Conservation (phyloP, 2,888 invertebrate genomes). For the Cybosia mesomella region DNA sequence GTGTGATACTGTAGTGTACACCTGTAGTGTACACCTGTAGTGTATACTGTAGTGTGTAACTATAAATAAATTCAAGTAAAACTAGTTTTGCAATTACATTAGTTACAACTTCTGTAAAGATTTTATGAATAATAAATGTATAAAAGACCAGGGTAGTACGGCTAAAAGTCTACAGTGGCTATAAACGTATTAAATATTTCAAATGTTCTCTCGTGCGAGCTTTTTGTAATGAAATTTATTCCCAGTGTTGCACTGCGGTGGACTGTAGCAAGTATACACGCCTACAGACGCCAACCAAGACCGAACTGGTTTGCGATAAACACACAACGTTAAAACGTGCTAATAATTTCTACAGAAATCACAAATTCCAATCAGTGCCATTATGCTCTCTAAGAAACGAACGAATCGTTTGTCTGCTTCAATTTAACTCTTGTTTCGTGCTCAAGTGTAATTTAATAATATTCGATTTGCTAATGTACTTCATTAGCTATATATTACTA, state of each 20-base stretch:
- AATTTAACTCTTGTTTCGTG: not conserved
- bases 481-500: not conserved
- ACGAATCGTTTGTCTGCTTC: slow-evolving; percentile 13
- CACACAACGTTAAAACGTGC: slow-evolving; percentile 54
- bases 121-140: not conserved
- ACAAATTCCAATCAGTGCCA: slow-evolving; percentile 68
- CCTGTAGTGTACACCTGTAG: too few species aligned
- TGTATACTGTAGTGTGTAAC: too few species aligned
- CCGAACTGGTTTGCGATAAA: slow-evolving; percentile 67
- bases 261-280: slow-evolving; percentile 65
- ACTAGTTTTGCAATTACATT: not conserved
- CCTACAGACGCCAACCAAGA: slow-evolving; percentile 57
- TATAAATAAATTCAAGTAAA: too few species aligned
- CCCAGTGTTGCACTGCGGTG: slow-evolving; percentile 71
- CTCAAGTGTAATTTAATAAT: not conserved
- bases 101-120: not conserved
- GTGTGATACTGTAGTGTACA: too few species aligned
- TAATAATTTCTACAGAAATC: slow-evolving; percentile 67
- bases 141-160: not conserved
- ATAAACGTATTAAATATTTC: slow-evolving; percentile 41
- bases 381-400: slow-evolving; percentile 42
- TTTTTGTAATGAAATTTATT: slow-evolving; percentile 68
- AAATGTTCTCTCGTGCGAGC: slow-evolving; percentile 46
- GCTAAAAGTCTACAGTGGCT: slow-evolving; percentile 25
- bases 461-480: not conserved